Evolutionary conservation across 1,140 invertebrate species (phyloP).

Genomic region (Trichonephila clavata): DNA sequence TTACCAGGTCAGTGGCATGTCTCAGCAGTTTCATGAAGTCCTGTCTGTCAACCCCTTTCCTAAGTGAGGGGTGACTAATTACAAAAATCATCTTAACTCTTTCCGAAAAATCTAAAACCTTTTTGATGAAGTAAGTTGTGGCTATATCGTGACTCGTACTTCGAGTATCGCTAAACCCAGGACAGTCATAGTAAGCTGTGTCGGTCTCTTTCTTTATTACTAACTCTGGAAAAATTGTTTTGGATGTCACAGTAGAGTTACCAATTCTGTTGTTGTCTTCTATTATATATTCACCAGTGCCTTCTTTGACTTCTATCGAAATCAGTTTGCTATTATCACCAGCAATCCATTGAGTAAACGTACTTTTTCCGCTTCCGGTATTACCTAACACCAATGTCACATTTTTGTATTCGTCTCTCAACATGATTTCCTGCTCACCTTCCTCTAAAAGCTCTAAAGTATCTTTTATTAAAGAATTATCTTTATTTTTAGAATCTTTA

Average conservation of each 20-base stretch:
- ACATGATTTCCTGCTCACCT: not conserved
- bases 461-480: not conserved
- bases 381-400: slow-evolving; percentile 8
- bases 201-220: not conserved
- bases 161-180: slow-evolving; percentile 1
- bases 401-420: not conserved
- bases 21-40: slow-evolving; percentile 36
- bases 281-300: not conserved
- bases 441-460: slow-evolving; percentile 30
- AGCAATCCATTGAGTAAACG: slow-evolving; percentile 3
- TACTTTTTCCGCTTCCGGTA: slow-evolving; percentile 20
- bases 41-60: not conserved
- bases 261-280: not conserved
- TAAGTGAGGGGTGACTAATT: not conserved
- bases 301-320: not conserved
- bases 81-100: slow-evolving; percentile 2
- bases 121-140: slow-evolving; percentile 18
- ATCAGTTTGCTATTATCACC: slow-evolving; percentile 18
- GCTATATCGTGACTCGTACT: slow-evolving; percentile 30
- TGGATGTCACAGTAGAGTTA: not conserved
- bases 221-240: slow-evolving; percentile 21
- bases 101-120: not conserved
- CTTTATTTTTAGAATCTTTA: too few relatives aligned
- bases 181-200: slow-evolving; percentile 7
- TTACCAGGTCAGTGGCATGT: slow-evolving; percentile 6